phyloP scores from a whole-genome alignment of 2,113 vertebrate genomes.

The Daphoenositta chrysoptera region DNA sequence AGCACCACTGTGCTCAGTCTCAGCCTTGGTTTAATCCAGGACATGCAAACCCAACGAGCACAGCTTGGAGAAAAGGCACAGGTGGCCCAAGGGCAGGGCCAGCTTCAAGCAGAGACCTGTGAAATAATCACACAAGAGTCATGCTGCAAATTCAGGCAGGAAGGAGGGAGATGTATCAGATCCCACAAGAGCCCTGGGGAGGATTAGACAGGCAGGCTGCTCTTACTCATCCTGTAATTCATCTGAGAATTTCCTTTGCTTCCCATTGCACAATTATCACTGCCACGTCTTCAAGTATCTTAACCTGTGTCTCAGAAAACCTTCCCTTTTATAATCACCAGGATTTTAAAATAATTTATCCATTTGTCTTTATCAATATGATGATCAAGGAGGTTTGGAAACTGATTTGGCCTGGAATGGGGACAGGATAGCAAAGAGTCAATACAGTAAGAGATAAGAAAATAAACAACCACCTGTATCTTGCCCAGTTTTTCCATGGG shows the following conservation, averaged over 20 bases:
- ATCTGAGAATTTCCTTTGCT: neutral
- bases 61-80: neutral
- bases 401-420: neutral
- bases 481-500: neutral
- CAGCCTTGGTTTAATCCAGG: neutral
- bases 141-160: neutral
- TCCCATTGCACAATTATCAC: neutral
- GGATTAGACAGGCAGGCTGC: neutral
- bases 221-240: neutral
- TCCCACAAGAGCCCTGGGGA: neutral
- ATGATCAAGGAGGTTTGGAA: neutral
- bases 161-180: neutral
- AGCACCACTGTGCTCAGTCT: neutral
- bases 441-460: neutral
- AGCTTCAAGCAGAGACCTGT: neutral
- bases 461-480: neutral
- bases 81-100: neutral
- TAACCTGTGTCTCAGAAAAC: neutral
- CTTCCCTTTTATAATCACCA: neutral
- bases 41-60: accelerated
- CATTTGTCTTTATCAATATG: neutral
- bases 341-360: neutral
- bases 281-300: neutral
- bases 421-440: neutral
- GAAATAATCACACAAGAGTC: neutral